Conservation (phyloP, 2,113 vertebrate genomes). For the Lycocorax pyrrhopterus region DNA sequence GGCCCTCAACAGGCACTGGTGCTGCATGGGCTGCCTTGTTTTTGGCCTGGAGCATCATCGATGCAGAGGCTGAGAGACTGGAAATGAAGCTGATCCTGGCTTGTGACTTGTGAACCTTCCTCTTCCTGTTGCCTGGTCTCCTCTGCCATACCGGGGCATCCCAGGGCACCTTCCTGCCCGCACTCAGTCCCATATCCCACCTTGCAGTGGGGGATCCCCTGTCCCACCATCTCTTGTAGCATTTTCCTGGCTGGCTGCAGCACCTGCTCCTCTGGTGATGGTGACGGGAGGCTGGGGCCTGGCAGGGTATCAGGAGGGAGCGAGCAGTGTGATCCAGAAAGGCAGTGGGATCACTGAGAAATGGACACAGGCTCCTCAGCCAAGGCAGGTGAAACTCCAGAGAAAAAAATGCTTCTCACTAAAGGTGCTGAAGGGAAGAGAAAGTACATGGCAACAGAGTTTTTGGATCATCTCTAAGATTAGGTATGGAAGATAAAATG, state of each 20-base stretch:
- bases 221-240: neutral
- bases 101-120: neutral
- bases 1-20: neutral
- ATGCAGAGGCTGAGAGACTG: neutral
- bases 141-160: neutral
- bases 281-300: neutral
- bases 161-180: neutral
- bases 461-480: neutral
- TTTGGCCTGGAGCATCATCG: neutral
- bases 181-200: neutral
- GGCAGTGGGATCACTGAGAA: neutral
- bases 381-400: neutral
- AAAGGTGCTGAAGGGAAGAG: neutral
- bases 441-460: neutral
- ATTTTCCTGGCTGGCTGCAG: neutral
- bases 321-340: neutral
- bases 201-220: rapidly evolving
- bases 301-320: neutral
- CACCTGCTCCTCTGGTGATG: rapidly evolving
- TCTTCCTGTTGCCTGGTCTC: neutral
- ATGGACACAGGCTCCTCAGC: neutral
- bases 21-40: neutral
- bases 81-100: neutral
- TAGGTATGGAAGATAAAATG: neutral
- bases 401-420: neutral